Percentiles rank a stretch among this genome's conserved stretches.
These are phyloP conservation scores for Aphrocallistes beatrix DNA, from an alignment of 37 sponge, comb jelly and placozoan genomes.

Conservation along the genomic window DNA sequence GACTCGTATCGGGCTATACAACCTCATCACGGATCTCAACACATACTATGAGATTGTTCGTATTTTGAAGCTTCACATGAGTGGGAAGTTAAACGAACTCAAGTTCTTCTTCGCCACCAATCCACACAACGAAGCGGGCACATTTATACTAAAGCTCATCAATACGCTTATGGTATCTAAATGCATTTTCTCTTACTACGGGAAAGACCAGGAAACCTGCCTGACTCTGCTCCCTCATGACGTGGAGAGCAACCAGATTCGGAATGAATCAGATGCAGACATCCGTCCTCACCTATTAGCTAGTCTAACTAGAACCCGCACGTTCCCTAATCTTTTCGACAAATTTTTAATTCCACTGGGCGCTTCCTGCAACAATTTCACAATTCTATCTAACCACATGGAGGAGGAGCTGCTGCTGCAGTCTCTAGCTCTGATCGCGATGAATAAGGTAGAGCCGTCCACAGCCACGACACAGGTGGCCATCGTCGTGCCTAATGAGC, in stretches of 20 bases:
- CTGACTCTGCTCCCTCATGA: neutral
- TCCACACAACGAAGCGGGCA: neutral
- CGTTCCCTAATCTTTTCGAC: neutral
- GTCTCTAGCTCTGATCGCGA: neutral
- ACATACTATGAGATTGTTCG: neutral
- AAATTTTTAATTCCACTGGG: neutral
- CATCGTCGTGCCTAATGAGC: neutral
- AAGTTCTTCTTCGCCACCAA: neutral
- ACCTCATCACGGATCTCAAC: neutral
- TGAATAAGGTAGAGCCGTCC: neutral
- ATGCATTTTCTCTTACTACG: neutral
- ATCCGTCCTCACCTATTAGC: neutral
- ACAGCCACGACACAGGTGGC: neutral
- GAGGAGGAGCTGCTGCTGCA: neutral
- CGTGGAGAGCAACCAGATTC: neutral
- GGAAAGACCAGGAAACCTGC: neutral
- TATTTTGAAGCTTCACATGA: neutral
- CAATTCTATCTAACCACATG: neutral
- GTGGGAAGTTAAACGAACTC: neutral
- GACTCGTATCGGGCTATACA: neutral
- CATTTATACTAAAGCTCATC: neutral
- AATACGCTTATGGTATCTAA: neutral
- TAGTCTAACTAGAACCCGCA: neutral
- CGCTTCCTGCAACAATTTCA: slow-evolving; percentile 5
- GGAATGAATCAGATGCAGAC: neutral